Percentiles rank a stretch among this genome's conserved stretches.
phyloP scores from a whole-genome alignment of 2,888 invertebrate genomes.

The Lumbricus terrestris region DNA sequence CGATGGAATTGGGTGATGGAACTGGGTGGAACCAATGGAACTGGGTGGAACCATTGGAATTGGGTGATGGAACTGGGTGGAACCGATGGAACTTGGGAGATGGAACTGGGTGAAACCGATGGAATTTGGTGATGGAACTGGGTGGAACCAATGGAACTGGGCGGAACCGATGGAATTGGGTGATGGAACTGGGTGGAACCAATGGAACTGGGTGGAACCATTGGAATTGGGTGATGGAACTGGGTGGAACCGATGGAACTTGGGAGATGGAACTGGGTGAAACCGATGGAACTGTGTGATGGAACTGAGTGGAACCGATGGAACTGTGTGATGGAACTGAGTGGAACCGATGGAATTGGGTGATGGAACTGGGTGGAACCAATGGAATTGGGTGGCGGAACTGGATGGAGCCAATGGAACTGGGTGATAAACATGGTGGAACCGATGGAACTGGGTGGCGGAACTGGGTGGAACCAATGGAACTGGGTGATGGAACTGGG shows the following conservation, averaged over 20 bases:
- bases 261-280: not conserved
- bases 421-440: too few species aligned
- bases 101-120: not conserved
- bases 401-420: too few species aligned
- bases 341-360: not conserved
- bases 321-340: too few species aligned
- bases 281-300: not conserved
- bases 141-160: too few species aligned
- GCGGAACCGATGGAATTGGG: not conserved
- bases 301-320: not conserved
- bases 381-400: not conserved
- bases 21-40: not conserved
- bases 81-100: too few species aligned
- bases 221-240: not conserved
- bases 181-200: not conserved
- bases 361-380: too few species aligned
- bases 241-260: too few species aligned
- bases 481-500: too few species aligned
- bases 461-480: too few species aligned
- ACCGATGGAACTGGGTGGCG: too few species aligned
- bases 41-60: not conserved
- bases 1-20: not conserved
- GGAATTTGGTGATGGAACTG: not conserved
- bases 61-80: not conserved
- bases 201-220: not conserved